These are phyloP conservation scores for Netelia fuscicornis DNA, from an alignment of 2,888 invertebrate genomes.

Conservation along the genomic window DNA sequence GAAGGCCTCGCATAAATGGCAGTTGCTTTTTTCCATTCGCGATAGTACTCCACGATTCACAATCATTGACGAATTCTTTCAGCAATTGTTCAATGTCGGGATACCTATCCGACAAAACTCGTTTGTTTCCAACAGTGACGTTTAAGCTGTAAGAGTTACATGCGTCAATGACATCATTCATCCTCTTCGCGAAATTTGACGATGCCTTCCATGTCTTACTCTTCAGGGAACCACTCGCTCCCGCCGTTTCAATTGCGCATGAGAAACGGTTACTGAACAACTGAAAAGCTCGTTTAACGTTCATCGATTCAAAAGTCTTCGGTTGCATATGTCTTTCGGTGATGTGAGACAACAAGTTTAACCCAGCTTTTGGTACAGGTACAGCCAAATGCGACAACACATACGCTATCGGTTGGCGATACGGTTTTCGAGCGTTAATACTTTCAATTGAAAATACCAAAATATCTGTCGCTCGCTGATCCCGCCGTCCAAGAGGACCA, in stretches of 20 bases:
- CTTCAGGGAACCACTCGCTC: neutral
- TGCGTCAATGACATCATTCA: neutral
- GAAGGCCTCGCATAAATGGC: slow-evolving; percentile 27
- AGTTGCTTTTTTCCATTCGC: slow-evolving; percentile 12
- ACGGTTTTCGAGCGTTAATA: slow-evolving; percentile 45
- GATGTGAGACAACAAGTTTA: slow-evolving; percentile 29
- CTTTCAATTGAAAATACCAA: too few relatives aligned
- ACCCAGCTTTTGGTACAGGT: slow-evolving; percentile 13
- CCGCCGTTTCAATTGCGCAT: slow-evolving; percentile 27
- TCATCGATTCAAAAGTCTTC: slow-evolving; percentile 49
- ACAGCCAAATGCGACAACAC: slow-evolving; percentile 27
- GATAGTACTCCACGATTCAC: slow-evolving; percentile 8
- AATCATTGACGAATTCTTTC: slow-evolving; percentile 19
- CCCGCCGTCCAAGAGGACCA: slow-evolving; percentile 42
- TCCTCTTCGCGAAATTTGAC: slow-evolving; percentile 11
- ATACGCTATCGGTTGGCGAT: slow-evolving; percentile 47
- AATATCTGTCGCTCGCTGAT: slow-evolving; percentile 12
- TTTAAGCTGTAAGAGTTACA: too few relatives aligned
- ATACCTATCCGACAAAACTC: neutral
- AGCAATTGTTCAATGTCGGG: neutral
- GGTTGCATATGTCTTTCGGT: slow-evolving; percentile 34
- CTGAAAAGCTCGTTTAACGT: slow-evolving; percentile 48
- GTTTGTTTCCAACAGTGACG: too few relatives aligned
- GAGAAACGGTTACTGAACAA: slow-evolving; percentile 35
- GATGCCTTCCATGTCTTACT: slow-evolving; percentile 18